phyloP scores from a whole-genome alignment of 2,113 vertebrate genomes.

The Osmerus eperlanus region DNA sequence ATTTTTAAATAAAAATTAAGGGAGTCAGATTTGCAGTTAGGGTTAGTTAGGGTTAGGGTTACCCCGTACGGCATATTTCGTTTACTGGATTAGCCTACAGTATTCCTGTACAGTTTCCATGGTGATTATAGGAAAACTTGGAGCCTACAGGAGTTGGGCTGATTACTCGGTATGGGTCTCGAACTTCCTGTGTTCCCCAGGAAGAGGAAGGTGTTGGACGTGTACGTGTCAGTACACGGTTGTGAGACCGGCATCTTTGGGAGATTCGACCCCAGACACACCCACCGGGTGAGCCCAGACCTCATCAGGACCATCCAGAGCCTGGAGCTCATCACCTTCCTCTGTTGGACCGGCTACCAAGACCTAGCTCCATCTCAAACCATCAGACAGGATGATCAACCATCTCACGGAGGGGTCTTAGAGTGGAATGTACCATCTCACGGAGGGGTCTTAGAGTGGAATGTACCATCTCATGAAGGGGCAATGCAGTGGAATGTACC shows the following conservation, averaged over 20 bases:
- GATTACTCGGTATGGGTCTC: no score
- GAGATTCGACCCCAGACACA: constrained; percentile 36
- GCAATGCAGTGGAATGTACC: no score
- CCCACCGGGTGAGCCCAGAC: constrained; percentile 30
- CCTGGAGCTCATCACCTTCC: constrained; percentile 33
- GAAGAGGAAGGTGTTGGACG: neutral
- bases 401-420: neutral
- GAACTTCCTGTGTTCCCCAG: neutral
- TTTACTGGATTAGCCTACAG: constrained; percentile 15
- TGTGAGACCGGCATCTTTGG: neutral
- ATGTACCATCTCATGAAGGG: no score
- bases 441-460: no score
- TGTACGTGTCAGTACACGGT: constrained; percentile 41
- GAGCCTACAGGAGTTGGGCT: no score
- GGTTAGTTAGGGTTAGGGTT: no score
- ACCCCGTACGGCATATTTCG: no score
- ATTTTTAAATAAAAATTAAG: no score
- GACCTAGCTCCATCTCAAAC: neutral
- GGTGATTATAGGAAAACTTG: neutral
- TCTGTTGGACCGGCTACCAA: constrained; percentile 26
- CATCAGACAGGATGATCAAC: neutral
- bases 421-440: no score
- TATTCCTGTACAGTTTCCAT: constrained; percentile 19
- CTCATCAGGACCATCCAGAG: constrained; percentile 40
- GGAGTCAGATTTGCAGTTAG: no score